These are phyloP conservation scores for Ictalurus furcatus DNA, from an alignment of 2,113 vertebrate genomes.

Conservation along the genomic window DNA sequence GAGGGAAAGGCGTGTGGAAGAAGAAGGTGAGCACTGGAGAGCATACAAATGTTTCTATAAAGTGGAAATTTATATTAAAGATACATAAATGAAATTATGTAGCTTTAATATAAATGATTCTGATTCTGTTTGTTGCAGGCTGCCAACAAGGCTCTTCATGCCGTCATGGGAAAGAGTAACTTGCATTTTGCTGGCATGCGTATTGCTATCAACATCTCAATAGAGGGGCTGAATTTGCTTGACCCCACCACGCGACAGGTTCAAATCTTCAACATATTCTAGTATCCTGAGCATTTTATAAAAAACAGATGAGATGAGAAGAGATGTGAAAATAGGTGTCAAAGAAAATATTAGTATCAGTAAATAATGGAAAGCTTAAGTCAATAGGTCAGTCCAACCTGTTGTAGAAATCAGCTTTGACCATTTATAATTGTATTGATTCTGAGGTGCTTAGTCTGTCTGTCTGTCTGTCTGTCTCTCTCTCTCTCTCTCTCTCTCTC, in stretches of 20 bases:
- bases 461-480: not conserved
- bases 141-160: slow-evolving; percentile 85
- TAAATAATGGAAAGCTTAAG: not conserved
- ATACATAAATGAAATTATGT: not conserved
- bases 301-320: not conserved
- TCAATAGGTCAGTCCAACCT: not conserved
- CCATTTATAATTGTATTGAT: slow-evolving; percentile 3
- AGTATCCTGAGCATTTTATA: not conserved
- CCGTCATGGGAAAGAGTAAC: slow-evolving; percentile 93
- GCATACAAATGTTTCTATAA: not conserved
- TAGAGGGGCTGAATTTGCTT: slow-evolving; percentile 88
- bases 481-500: slow-evolving; percentile 1
- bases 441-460: not conserved
- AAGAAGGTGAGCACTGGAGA: slow-evolving; percentile 80
- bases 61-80: not conserved
- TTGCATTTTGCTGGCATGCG: slow-evolving; percentile 92
- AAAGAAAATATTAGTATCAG: not conserved
- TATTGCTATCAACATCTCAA: slow-evolving; percentile 89
- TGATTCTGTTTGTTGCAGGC: slow-evolving; percentile 65
- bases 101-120: not conserved
- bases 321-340: not conserved
- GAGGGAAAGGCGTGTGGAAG: slow-evolving; percentile 88
- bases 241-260: slow-evolving; percentile 92
- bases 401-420: not conserved
- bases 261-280: not conserved